phyloP scores from a whole-genome alignment of 2,888 invertebrate species.

The Machimus rusticus region DNA sequence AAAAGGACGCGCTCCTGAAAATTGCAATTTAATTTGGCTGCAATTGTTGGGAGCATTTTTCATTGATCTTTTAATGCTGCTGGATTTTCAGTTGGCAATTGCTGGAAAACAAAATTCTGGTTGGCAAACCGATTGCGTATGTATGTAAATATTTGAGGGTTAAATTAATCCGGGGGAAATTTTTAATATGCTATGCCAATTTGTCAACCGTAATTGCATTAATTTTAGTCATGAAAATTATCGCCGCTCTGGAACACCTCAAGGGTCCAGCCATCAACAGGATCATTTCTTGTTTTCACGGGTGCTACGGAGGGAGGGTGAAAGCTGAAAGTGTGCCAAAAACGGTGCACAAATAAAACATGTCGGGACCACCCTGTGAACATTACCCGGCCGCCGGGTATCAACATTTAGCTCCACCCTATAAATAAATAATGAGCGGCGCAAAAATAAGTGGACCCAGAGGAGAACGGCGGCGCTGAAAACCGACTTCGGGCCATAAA shows the following conservation, averaged over 20 bases:
- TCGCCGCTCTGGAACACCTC: background rate
- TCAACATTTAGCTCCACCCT: background rate
- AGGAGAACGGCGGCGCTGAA: background rate
- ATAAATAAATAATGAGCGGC: constrained; percentile 23
- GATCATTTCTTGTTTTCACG: background rate
- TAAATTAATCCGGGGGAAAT: background rate
- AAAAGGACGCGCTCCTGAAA: background rate
- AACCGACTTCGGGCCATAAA: background rate
- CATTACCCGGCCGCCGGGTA: background rate
- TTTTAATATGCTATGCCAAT: background rate
- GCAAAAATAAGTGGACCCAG: constrained; percentile 1
- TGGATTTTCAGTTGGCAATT: background rate
- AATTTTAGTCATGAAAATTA: background rate
- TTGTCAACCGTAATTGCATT: background rate
- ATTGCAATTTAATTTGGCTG: constrained; percentile 29
- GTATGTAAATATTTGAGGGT: background rate
- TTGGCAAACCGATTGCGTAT: background rate
- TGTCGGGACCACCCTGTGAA: background rate
- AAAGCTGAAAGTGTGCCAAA: background rate
- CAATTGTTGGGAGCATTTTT: background rate
- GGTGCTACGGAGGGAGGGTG: background rate
- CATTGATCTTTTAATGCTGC: background rate
- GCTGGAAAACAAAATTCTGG: background rate
- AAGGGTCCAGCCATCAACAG: background rate
- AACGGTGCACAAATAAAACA: background rate